Conservation (phyloP, 2,888 invertebrate species). For the Poecilobothrus nobilitatus region DNA sequence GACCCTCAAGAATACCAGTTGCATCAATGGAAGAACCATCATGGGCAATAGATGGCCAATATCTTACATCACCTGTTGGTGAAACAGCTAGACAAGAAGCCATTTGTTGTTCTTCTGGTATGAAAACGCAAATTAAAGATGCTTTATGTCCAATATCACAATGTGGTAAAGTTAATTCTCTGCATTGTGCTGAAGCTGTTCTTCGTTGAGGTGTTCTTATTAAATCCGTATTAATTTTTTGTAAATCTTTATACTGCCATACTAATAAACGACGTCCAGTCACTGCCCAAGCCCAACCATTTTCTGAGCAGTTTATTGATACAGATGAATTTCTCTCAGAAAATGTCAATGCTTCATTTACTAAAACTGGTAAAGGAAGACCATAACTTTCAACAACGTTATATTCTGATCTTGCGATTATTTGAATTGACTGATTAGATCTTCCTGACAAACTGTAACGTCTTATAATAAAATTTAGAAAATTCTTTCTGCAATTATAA, state of each 20-base stretch:
- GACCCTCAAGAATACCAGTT: constrained; percentile 76
- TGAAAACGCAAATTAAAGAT: constrained; percentile 68
- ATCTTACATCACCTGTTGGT: constrained; percentile 83
- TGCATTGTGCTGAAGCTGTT: constrained; percentile 53
- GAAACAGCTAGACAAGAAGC: constrained; percentile 87
- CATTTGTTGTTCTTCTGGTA: constrained; percentile 51
- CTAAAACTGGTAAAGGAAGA: constrained; percentile 71
- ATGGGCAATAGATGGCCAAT: constrained; percentile 84
- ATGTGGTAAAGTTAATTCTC: constrained; percentile 80
- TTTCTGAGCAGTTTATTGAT: constrained; percentile 47
- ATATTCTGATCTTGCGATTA: constrained; percentile 65
- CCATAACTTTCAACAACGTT: constrained; percentile 75
- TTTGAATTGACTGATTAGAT: constrained; percentile 60
- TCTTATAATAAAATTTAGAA: constrained; percentile 29
- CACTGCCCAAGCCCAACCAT: constrained; percentile 59
- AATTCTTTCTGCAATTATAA: neutral
- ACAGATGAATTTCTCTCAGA: constrained; percentile 52
- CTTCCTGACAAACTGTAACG: constrained; percentile 52
- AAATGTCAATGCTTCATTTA: constrained; percentile 80
- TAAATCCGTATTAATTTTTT: constrained; percentile 26
- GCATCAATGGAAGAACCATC: constrained; percentile 79
- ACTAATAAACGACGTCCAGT: constrained; percentile 74
- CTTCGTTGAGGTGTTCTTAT: constrained; percentile 45
- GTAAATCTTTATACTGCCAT: constrained; percentile 64
- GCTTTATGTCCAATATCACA: constrained; percentile 88